Percentiles rank a stretch among this genome's conserved stretches.
Conservation (phyloP, 2,113 vertebrate genomes). For the Antigone vipio region DNA sequence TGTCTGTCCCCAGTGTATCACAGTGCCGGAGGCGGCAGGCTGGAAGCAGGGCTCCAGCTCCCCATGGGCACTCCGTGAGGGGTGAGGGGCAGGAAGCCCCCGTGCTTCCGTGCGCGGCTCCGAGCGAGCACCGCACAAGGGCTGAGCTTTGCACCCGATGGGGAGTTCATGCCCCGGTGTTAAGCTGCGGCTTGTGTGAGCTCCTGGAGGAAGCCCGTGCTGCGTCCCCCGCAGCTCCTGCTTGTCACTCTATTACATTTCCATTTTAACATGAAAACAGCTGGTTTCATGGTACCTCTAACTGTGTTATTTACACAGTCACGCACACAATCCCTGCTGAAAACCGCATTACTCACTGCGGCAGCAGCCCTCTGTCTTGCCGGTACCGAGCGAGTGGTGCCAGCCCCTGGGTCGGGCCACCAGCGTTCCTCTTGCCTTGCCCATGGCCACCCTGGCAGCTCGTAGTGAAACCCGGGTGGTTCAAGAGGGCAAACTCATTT, state of each 20-base stretch:
- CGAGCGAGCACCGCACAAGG: not conserved
- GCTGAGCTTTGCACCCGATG: not conserved
- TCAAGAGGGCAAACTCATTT: not conserved
- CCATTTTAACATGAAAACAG: constrained; percentile 59
- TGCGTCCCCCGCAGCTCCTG: not conserved
- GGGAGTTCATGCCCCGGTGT: not conserved
- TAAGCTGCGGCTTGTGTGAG: not conserved
- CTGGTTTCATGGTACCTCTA: constrained; percentile 61
- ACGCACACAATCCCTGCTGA: constrained; percentile 34
- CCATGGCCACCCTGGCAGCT: not conserved
- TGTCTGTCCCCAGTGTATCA: fast-evolving
- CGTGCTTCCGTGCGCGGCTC: not conserved
- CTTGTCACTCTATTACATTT: constrained; percentile 60
- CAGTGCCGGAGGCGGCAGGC: fast-evolving
- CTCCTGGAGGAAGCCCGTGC: not conserved
- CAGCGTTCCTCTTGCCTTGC: not conserved
- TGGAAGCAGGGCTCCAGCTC: not conserved
- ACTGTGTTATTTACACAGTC: constrained; percentile 61
- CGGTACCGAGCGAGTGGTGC: not conserved
- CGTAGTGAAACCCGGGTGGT: not conserved
- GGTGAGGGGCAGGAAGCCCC: not conserved
- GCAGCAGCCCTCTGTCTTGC: not conserved
- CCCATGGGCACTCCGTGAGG: fast-evolving
- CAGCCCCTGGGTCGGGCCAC: not conserved
- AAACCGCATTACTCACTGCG: not conserved